Percentiles rank a stretch among this genome's conserved stretches.
These are phyloP conservation scores for Meiosimyza decipiens DNA, from an alignment of 2,888 invertebrate genomes.

Conservation along the genomic window DNA sequence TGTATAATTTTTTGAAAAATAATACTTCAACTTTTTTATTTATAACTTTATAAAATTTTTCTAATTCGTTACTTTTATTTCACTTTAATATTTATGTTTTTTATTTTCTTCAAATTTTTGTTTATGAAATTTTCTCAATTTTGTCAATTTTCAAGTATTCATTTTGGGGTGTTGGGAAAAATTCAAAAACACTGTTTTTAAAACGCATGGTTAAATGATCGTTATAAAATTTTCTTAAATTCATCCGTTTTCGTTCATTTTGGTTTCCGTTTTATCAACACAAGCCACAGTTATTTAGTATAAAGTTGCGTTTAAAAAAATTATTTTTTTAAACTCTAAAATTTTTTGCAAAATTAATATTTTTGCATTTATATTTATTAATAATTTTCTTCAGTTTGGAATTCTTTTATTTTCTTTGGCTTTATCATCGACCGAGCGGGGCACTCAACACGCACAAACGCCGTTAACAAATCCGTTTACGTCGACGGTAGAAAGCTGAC, in stretches of 20 bases:
- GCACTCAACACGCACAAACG: conserved; percentile 39
- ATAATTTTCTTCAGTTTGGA: too few species aligned
- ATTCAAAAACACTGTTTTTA: too few species aligned
- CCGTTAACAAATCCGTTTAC: conserved; percentile 64
- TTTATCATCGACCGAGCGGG: conserved; percentile 40
- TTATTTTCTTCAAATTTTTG: conserved; percentile 4
- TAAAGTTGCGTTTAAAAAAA: too few species aligned
- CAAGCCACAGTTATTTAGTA: too few species aligned
- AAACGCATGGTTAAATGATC: not conserved
- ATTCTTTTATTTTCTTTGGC: conserved; percentile 22
- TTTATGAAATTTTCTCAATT: not conserved
- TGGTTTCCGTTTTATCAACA: not conserved
- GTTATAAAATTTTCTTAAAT: not conserved
- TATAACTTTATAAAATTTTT: conserved; percentile 43
- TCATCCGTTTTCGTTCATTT: conserved; percentile 21
- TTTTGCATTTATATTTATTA: too few species aligned
- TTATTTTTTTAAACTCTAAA: too few species aligned
- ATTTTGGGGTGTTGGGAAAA: too few species aligned
- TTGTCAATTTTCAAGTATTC: not conserved
- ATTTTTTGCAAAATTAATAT: too few species aligned
- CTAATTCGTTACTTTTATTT: conserved; percentile 40
- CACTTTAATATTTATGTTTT: conserved; percentile 27
- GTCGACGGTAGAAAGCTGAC: conserved; percentile 68
- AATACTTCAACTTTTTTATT: conserved; percentile 51
- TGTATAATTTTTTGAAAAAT: conserved; percentile 52